Evolutionary conservation across 2,113 vertebrate species (phyloP), one percentile per base, ranked within the genome.

Genomic region (Glaucomys volans): DNA sequence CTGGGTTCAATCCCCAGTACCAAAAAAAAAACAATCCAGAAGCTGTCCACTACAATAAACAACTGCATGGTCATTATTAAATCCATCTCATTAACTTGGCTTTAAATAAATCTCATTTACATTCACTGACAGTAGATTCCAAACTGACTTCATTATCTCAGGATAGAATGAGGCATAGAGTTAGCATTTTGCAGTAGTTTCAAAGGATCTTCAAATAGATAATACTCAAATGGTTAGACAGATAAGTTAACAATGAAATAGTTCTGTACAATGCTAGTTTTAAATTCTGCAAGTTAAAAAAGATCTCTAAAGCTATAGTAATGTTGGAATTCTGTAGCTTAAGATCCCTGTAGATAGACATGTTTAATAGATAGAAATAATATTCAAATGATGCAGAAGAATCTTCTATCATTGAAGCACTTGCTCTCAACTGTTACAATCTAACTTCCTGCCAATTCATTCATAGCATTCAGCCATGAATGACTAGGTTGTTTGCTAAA

Each of bases 271-370:
- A 79, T 86, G 35, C 44, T 66, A 47, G 30, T 22, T 91, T 91
- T 74, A 67, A 82, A 80, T 50, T 59, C 80, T 87, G 30, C 24
- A 91, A 91, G 93, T 59, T 59, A 30, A 95, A 96, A 96, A 95
- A 37, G 35, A 62, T 62, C 35, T 47, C 82, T 62, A 67, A 87
- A 90, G 89, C 67, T 90, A 32, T 26, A 89, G 32, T n/a, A 75
- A 20, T 62, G 50, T 37, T 90, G 44, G 28, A 86, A 90, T 80
- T 71, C 83, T 75, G 40, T 79, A 35, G 14, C 62, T 93, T 72
- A 86, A 40, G 18, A 72, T 67, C 71, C 42, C 18, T 79, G 14
- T 91, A 62, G 86, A 84, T 64, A 64, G 57, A 12, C 13, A 93
- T 83, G 62, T 52, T 90, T 20, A n/a, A n/a, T n/a, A n/a, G n/a